Evolutionary conservation across 2,888 invertebrate genomes (phyloP).

Genomic region (Plebejus argus): DNA sequence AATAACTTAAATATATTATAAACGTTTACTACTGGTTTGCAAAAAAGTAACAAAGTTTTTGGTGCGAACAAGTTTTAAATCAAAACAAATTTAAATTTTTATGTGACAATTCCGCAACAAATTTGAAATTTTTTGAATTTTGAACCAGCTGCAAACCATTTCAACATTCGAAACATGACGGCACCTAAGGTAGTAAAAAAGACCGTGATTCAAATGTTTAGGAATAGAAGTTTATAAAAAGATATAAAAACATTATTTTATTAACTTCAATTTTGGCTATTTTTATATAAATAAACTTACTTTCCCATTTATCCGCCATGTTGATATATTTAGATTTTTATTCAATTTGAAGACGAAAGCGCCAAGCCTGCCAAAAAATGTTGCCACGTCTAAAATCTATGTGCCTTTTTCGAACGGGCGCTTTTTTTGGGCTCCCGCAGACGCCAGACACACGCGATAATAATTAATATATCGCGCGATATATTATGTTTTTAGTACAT

Average conservation of each 20-base stretch:
- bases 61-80: slow-evolving; percentile 34
- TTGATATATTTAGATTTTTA: slow-evolving; percentile 80
- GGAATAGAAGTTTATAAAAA: slow-evolving; percentile 38
- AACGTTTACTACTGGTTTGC: not conserved
- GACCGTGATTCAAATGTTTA: slow-evolving; percentile 40
- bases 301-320: slow-evolving; percentile 91
- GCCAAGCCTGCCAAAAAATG: slow-evolving; percentile 57
- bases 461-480: no score
- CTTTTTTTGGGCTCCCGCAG: no score
- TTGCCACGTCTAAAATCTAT: slow-evolving; percentile 35
- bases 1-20: not conserved
- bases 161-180: slow-evolving; percentile 48
- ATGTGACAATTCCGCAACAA: slow-evolving; percentile 64
- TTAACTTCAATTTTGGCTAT: slow-evolving; percentile 36
- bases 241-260: slow-evolving; percentile 27
- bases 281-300: slow-evolving; percentile 82
- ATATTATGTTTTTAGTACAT: no score
- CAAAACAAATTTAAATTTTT: slow-evolving; percentile 40
- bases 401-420: no score
- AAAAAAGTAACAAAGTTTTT: slow-evolving; percentile 27
- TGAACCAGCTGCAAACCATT: slow-evolving; percentile 57
- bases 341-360: slow-evolving; percentile 70
- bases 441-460: no score
- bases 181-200: slow-evolving; percentile 40
- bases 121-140: slow-evolving; percentile 81